phyloP scores from a whole-genome alignment of 1,140 invertebrate genomes.

The Drosophila mayri region DNA sequence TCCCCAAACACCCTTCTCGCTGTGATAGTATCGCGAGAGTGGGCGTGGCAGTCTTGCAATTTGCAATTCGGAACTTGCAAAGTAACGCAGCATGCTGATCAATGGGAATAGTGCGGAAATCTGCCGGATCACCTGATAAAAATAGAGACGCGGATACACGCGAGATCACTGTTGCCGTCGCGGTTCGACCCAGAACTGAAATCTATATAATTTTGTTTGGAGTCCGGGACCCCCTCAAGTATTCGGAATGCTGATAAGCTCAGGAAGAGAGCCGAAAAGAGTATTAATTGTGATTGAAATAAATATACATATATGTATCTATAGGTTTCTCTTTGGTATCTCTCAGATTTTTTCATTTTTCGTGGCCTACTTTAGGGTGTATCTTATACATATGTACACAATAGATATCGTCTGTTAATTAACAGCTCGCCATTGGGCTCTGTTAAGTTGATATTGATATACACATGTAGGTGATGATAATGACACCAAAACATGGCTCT shows the following conservation, averaged over 20 bases:
- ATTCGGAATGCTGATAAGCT: conserved; percentile 42
- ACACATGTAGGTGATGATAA: conserved; percentile 28
- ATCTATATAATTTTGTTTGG: conserved; percentile 27
- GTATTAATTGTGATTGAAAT: neutral
- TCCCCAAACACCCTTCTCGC: conserved; percentile 87
- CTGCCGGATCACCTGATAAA: conserved; percentile 36
- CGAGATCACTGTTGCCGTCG: conserved; percentile 15
- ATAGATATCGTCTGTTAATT: no score
- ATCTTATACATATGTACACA: no score
- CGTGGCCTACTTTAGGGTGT: conserved; percentile 14
- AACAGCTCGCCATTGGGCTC: conserved; percentile 1
- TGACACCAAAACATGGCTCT: conserved; percentile 31
- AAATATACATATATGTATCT: no score
- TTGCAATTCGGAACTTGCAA: conserved; percentile 39
- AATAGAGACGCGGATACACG: conserved; percentile 4
- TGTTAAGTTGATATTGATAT: conserved; percentile 4
- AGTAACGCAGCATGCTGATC: conserved; percentile 69
- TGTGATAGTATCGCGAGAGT: conserved; percentile 86
- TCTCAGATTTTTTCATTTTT: neutral
- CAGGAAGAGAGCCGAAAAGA: conserved; percentile 5
- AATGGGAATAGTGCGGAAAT: conserved; percentile 21
- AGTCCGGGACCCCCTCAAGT: conserved; percentile 33
- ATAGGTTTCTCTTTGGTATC: neutral
- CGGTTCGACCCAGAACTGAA: conserved; percentile 43
- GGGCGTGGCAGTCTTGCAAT: conserved; percentile 48